Evolutionary conservation across 2,113 vertebrate species (phyloP), one percentile per base, ranked within the genome.

Genomic region (Brachirus orientalis): DNA sequence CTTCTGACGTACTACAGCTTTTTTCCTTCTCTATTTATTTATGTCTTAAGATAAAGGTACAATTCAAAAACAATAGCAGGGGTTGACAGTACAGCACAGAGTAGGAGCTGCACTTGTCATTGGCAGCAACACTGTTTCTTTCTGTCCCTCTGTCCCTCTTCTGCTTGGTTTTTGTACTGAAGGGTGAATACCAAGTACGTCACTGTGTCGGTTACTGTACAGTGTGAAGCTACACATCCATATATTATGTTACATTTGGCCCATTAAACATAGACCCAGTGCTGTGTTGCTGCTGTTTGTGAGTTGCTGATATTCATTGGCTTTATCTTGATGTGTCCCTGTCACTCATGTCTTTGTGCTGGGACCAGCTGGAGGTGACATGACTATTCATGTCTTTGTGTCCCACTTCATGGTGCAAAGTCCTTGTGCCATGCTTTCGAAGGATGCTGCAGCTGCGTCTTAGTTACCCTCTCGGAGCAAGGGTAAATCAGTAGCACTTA

Each of bases 321-420:
- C 63, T 75, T 75, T 77, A 69, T 66, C 5, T 47, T 28, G 40
- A 9, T 2, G 72, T 64, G 89, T 80, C 87, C 86, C 78, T 89
- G 89, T 89, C 79, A 87, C 88, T 85, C 81, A 83, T 60, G 74
- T 82, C 82, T 87, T 83, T 66, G 72, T 75, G 80, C 44, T 71
- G 41, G 54, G 78, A 75, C 84, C 90, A 91, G 85, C 88, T 90
- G 88, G 87, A 86, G 85, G 85, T 86, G 90, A 90, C 86, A 84
- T 47, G 69, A 46, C 82, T 80, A 78, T 58, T 79, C 77, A 78
- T 56, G 56, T 91, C 82, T 83, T 86, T 83, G 77, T 79, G 83
- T 77, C 81, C 79, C 80, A 85, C 88, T 89, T 80, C 69, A 86
- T 86, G 88, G 86, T 85, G 89, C 83, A 87, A 87, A 88, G 85